phyloP scores from a whole-genome alignment of 2,113 vertebrate species.

The Seriola quinqueradiata region DNA sequence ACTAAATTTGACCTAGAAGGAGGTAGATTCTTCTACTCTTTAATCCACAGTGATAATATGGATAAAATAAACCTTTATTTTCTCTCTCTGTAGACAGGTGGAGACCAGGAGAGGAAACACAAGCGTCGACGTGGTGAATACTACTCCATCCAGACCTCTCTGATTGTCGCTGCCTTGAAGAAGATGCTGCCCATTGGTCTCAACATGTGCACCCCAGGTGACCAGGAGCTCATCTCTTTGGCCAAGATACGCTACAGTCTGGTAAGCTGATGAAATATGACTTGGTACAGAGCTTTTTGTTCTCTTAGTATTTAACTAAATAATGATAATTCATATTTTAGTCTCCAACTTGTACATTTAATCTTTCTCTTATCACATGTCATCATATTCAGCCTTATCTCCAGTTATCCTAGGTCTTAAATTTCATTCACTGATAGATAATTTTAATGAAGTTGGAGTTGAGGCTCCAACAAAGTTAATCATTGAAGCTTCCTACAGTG shows the following conservation, averaged over 20 bases:
- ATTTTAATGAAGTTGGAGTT: background rate
- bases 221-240: conserved; percentile 96
- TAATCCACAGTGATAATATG: background rate
- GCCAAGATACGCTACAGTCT: conserved; percentile 93
- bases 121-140: conserved; percentile 92
- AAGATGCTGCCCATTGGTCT: conserved; percentile 98
- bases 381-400: background rate
- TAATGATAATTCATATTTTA: background rate
- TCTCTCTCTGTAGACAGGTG: conserved; percentile 70
- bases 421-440: background rate
- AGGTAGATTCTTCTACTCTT: background rate
- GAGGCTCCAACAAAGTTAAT: background rate
- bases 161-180: conserved; percentile 96
- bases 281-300: background rate
- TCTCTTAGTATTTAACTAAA: background rate
- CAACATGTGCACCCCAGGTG: conserved; percentile 98
- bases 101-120: conserved; percentile 95
- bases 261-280: conserved; percentile 79
- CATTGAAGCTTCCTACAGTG: background rate
- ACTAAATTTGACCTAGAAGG: background rate
- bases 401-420: background rate
- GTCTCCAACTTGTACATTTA: background rate
- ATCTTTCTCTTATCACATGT: background rate
- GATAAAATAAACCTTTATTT: background rate
- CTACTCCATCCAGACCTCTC: conserved; percentile 95